Evolutionary conservation across 2,113 vertebrate species (phyloP), one percentile per base, ranked within the genome.

Genomic region (Alaudala cheleensis): DNA sequence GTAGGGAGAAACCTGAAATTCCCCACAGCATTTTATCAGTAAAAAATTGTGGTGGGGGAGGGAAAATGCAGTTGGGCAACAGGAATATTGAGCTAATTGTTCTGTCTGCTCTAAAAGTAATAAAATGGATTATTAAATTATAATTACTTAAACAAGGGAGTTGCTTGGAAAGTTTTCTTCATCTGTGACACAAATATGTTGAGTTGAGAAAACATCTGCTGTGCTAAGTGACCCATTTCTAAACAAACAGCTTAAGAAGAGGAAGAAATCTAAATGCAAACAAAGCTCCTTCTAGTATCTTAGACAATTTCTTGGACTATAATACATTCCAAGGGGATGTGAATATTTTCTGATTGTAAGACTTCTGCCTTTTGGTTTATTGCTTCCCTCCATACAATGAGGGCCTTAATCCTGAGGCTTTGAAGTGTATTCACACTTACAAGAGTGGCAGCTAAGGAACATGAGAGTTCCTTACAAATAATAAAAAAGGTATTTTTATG

Each of bases 171-270:
- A 80, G 49, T 82, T 92, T 93, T 72, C 74, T 78, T 91, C 20
- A 56, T 81, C 54, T 56, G 37, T 86, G 73, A 64, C 42, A 90
- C 44, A 92, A 86, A 73, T 90, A 86, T 80, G 77, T 85, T 86
- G 33, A 81, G 60, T 81, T 20, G 64, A 92, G 66, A 89, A 93
- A 94, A 86, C 31, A 65, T 93, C 85, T 94, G 83, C 88, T 87
- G n/a, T 20, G 31, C 21, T 84, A 64, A 93, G 67, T 81, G 89
- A 95, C 79, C 85, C 53, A 54, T 84, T 95, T 89, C 65, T 84
- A 83, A 79, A 87, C 50, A 93, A 92, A 76, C 42, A 61, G 10
- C 31, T 81, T 73, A 85, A 91, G 85, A 78, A 90, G 84, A 94
- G 65, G 50, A 44, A 81, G 47, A 94, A 83, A 86, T 74, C 49